Conservation (phyloP, 35 echinoderm and acorn worm genomes). For the Eucidaris tribuloides region DNA sequence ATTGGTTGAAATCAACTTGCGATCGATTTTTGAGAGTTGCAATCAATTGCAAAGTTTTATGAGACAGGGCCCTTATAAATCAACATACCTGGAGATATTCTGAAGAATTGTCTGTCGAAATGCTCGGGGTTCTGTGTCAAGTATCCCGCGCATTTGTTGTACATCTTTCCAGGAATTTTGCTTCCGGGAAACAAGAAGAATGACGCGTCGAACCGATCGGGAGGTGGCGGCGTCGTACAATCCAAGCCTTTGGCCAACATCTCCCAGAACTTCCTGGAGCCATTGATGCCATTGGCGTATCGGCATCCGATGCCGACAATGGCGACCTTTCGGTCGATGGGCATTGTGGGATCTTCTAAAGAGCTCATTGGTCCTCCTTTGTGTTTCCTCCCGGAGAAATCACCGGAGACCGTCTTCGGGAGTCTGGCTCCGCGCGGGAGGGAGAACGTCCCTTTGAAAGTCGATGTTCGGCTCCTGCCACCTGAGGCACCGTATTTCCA, state of each 20-base stretch:
- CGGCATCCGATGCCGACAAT: constrained; percentile 98
- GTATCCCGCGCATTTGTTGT: constrained; percentile 83
- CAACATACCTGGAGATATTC: constrained; percentile 85
- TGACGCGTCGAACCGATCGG: constrained; percentile 82
- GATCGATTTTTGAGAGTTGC: background rate
- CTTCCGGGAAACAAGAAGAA: constrained; percentile 86
- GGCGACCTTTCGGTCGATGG: constrained; percentile 68
- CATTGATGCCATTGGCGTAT: constrained; percentile 88
- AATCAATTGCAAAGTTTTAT: background rate
- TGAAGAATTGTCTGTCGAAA: constrained; percentile 99
- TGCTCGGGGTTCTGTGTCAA: constrained; percentile 59
- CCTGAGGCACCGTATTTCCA: background rate
- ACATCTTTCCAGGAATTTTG: constrained; percentile 93
- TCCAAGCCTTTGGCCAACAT: constrained; percentile 86
- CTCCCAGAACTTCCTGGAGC: constrained; percentile 85
- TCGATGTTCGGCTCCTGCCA: background rate
- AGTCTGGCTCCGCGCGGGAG: constrained; percentile 14
- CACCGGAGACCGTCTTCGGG: background rate
- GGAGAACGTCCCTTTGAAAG: background rate
- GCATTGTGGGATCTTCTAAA: constrained; percentile 59
- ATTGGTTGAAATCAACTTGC: background rate
- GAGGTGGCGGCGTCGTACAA: constrained; percentile 74
- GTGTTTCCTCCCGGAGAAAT: background rate
- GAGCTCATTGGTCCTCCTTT: constrained; percentile 28
- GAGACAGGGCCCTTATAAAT: background rate